These are phyloP conservation scores for Rhopalosiphum padi DNA, from an alignment of 1,140 invertebrate species.

Conservation along the genomic window DNA sequence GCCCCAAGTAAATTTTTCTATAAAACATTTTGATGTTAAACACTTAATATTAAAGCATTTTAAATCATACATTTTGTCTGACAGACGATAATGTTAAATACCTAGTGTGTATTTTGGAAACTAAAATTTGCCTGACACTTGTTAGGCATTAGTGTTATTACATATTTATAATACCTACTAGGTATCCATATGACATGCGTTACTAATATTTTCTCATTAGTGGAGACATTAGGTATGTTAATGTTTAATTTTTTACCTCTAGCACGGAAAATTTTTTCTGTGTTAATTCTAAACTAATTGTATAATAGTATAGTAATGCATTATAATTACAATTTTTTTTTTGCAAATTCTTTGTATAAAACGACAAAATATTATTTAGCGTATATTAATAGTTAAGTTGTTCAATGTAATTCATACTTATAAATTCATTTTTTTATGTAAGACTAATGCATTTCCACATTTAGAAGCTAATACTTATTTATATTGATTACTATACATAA, in stretches of 20 bases:
- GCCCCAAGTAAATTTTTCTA: constrained; percentile 6
- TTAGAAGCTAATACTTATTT: background rate
- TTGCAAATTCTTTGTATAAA: background rate
- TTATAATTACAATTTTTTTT: background rate
- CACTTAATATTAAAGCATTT: background rate
- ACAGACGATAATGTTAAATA: background rate
- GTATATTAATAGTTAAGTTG: background rate
- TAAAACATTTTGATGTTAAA: background rate
- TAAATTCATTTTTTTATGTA: background rate
- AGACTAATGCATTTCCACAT: background rate
- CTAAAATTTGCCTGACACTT: background rate
- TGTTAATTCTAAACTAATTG: background rate
- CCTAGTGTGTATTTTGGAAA: background rate
- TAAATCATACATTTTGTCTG: background rate
- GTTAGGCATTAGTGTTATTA: background rate
- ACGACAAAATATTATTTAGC: background rate
- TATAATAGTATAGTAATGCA: background rate
- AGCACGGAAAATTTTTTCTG: background rate
- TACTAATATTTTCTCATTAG: constrained; percentile 14
- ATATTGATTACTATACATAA: background rate
- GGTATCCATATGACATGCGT: background rate
- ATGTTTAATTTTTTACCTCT: background rate
- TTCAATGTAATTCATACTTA: background rate
- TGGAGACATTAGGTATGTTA: background rate
- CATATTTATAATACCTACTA: background rate